Base-by-base conservation (phyloP, 2,797 vertebrate genomes). In the Sebastes minor region DNA sequence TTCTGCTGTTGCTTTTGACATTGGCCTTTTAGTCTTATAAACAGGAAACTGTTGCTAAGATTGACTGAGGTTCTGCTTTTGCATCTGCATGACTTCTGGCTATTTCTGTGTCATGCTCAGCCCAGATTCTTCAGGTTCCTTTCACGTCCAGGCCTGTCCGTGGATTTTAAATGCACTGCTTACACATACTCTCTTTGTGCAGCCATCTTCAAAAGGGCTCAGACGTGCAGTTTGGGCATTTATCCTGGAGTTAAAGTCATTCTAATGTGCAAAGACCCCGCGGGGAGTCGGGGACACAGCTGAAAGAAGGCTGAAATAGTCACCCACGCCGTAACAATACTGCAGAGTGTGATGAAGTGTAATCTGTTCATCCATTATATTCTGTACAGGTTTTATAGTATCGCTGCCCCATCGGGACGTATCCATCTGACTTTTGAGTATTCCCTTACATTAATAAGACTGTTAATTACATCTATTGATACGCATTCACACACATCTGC, bases 71-170 rank as follows among this genome's bases (percentile, higher is more conserved):
- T 67, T 81, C 72, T 71, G 69, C 74, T 20, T 52, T 77, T 76
- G 70, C 66, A 64, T 60, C 64, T 64, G n/a, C 8, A 8, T n/a
- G 33, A 65, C 42, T 60, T 64, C 27, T 23, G n/a, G 18, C 42
- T 67, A 60, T 63, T 61, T 53, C 18, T 69, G 2, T 27, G 11
- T 3, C 9, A 20, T n/a, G 33, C 38, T 35, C 38, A 53, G 5
- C 59, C 30, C 33, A 65, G 71, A 85, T 87, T 87, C 64, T 62
- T 87, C 33, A 78, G 70, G 11, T 80, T 84, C 62, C 56, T 79
- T 65, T 71, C 82, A 20, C 46, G 85, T 72, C 53, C 27, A 71
- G 75, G 23, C 87, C 28, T 55, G 80, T 81, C 56, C 57, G 64
- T 55, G 16, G 11, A 11, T 63, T 73, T 60, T 0, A 78, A 57